These are phyloP conservation scores for Sinodicranocentrus sp. DNA, from an alignment of 2,888 invertebrate species.

Conservation along the genomic window DNA sequence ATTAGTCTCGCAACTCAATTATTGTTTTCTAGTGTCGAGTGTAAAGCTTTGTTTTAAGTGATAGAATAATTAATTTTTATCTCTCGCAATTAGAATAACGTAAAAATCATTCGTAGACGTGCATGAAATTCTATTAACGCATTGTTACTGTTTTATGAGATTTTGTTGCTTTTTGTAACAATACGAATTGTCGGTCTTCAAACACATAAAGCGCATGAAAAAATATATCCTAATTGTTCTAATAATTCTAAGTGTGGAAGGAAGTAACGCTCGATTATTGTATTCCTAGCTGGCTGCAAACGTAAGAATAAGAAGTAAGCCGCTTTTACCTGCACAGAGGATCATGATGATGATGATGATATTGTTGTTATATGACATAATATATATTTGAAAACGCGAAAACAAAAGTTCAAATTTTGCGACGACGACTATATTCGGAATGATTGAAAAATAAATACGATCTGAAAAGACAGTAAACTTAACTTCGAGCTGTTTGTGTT, in stretches of 20 bases:
- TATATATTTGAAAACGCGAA: constrained; percentile 37
- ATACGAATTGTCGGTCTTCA: not conserved
- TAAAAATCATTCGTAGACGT: not conserved
- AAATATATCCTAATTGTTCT: constrained; percentile 13
- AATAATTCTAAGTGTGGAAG: not conserved
- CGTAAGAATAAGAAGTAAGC: constrained; percentile 67
- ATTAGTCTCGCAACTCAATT: constrained; percentile 56
- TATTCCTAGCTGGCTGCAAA: constrained; percentile 61
- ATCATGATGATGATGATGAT: constrained; percentile 49
- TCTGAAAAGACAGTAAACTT: constrained; percentile 21
- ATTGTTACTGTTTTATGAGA: constrained; percentile 1
- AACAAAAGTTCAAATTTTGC: constrained; percentile 65
- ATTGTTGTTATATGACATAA: constrained; percentile 9
- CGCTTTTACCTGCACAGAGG: constrained; percentile 59
- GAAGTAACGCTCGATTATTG: constrained; percentile 40
- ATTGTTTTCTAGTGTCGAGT: constrained; percentile 14
- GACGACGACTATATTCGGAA: constrained; percentile 36
- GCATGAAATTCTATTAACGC: constrained; percentile 29
- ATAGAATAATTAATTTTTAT: constrained; percentile 5
- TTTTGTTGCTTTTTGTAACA: constrained; percentile 32
- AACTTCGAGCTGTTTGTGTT: too few species aligned
- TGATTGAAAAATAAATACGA: constrained; percentile 34
- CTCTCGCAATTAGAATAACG: constrained; percentile 1
- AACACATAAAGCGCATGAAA: not conserved
- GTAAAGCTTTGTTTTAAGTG: not conserved